phyloP scores from a whole-genome alignment of 2,888 invertebrate species.

The Plagodis dolabraria region DNA sequence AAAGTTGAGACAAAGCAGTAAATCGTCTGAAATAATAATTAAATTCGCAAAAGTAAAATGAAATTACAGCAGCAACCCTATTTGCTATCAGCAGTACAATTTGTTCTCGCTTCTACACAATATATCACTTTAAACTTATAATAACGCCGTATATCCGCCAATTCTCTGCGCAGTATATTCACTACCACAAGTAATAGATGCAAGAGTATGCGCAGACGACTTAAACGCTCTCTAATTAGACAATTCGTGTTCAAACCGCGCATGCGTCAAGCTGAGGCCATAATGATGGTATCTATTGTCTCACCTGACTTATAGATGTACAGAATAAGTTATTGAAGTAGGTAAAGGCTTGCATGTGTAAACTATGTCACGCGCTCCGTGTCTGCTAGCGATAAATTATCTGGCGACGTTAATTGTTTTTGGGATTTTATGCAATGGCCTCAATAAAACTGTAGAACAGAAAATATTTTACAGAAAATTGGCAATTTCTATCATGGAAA shows the following conservation, averaged over 20 bases:
- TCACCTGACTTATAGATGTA: slow-evolving; percentile 59
- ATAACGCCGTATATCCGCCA: slow-evolving; percentile 9
- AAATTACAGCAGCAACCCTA: too few species aligned
- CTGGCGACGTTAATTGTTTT: slow-evolving; percentile 5
- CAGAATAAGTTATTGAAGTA: slow-evolving; percentile 23
- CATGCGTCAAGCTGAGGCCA: slow-evolving; percentile 63
- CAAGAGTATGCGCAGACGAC: slow-evolving; percentile 36
- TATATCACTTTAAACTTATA: slow-evolving; percentile 11
- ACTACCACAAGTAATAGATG: slow-evolving; percentile 32
- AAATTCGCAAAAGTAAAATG: too few species aligned
- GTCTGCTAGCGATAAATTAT: slow-evolving; percentile 18
- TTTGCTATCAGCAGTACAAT: not conserved
- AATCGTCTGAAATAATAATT: too few species aligned
- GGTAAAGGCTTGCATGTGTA: slow-evolving; percentile 10
- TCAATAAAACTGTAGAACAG: too few species aligned
- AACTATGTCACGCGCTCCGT: slow-evolving; percentile 13
- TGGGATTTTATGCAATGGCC: too few species aligned
- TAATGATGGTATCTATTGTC: slow-evolving; percentile 72
- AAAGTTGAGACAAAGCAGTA: too few species aligned
- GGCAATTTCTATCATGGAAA: too few species aligned
- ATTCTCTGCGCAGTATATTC: slow-evolving; percentile 20
- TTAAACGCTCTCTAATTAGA: slow-evolving; percentile 65
- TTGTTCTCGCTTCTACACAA: not conserved
- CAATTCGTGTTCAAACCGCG: slow-evolving; percentile 72
- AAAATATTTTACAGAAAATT: too few species aligned